phyloP scores from a whole-genome alignment of 1,140 invertebrate species.

The Atta cephalotes region DNA sequence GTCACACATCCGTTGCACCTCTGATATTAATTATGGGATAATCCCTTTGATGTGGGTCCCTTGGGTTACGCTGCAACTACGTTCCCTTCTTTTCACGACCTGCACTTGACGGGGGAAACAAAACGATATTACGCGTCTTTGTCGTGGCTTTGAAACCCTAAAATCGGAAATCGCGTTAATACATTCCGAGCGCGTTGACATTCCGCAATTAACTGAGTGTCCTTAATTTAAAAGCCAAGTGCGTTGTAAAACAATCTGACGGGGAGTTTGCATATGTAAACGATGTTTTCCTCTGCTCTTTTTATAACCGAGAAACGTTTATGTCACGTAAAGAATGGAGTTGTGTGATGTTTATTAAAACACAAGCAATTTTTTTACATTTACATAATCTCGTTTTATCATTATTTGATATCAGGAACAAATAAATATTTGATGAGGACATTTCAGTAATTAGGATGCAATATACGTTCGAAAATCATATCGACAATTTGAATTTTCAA shows the following conservation, averaged over 20 bases:
- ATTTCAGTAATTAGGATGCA: no score
- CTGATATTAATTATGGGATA: constrained; percentile 80
- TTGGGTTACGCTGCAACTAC: constrained; percentile 49
- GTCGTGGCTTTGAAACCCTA: not conserved
- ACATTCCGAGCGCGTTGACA: constrained; percentile 21
- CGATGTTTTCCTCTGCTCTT: not conserved
- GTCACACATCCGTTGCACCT: constrained; percentile 79
- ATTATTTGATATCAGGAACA: not conserved
- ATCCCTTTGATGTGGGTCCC: constrained; percentile 77
- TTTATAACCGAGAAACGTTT: not conserved
- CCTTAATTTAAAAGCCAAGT: constrained; percentile 8
- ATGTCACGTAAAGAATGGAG: not conserved
- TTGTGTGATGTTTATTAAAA: not conserved
- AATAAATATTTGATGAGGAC: no score
- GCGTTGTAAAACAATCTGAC: not conserved
- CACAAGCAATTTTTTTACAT: not conserved
- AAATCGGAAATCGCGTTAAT: constrained; percentile 42
- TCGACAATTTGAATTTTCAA: no score
- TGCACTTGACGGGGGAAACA: constrained; percentile 14
- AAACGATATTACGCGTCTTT: constrained; percentile 40
- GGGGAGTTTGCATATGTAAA: not conserved
- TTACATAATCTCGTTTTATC: no score
- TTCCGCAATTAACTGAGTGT: constrained; percentile 33
- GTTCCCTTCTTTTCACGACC: constrained; percentile 42
- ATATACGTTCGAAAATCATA: no score